phyloP scores from a whole-genome alignment of 2,113 vertebrate species.

The Dromaius novaehollandiae region DNA sequence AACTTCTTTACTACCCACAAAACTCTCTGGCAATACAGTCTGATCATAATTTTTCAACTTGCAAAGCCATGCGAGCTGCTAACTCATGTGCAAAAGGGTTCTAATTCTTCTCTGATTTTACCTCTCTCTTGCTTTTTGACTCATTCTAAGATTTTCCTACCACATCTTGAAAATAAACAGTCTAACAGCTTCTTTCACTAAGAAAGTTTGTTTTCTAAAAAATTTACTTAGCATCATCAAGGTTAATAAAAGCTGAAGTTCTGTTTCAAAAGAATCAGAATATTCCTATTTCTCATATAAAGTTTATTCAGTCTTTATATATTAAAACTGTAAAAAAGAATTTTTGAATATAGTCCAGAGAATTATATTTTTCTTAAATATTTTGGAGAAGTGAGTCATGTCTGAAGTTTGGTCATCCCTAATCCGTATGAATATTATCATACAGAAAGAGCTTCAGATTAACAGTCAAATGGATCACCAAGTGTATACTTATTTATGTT shows the following conservation, averaged over 20 bases:
- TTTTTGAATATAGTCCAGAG: neutral
- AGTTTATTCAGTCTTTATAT: neutral
- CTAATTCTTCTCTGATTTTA: neutral
- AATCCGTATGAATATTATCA: neutral
- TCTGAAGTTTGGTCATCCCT: neutral
- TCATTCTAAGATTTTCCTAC: neutral
- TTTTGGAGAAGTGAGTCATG: neutral
- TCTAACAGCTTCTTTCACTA: neutral
- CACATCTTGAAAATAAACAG: neutral
- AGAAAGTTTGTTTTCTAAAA: neutral
- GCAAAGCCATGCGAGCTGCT: neutral
- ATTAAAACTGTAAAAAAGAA: neutral
- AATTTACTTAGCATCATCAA: neutral
- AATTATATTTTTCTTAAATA: neutral
- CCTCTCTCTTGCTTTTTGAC: neutral
- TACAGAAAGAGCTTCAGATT: neutral
- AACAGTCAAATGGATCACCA: too few relatives aligned
- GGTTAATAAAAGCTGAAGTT: neutral
- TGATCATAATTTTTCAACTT: neutral
- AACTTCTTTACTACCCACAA: neutral
- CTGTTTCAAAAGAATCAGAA: neutral
- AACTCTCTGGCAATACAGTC: neutral
- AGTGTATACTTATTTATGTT: neutral
- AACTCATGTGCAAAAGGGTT: neutral
- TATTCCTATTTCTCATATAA: neutral